Base-by-base conservation (phyloP, 2,797 vertebrate genomes). In the Enteromius fasciolatus region DNA sequence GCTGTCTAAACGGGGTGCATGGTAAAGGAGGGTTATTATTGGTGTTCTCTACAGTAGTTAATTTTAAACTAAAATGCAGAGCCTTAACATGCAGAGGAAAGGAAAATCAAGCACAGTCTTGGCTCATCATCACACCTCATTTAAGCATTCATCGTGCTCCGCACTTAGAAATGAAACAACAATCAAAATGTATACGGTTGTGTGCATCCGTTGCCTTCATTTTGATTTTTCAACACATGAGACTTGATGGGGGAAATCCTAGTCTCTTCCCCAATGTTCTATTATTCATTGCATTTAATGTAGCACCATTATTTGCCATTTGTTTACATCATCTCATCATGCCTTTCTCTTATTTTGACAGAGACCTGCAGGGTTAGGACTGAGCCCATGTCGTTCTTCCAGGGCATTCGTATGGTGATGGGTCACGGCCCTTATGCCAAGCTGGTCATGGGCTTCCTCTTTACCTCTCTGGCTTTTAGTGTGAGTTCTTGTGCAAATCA, bases 381-480 rank as follows among this genome's bases (percentile, higher is more conserved):
- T 0, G 87, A 95, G 1, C 93, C 94, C 0, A 92, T 95, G 78
- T 91, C 95, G 70, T 99, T 97, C 92, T 90, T 94, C 84, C 94
- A 90, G 86, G 96, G 97, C 78, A 90, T 98, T 80, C 95, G 95
- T 83, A 86, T 97, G 89, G 96, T 99, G 78, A 95, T 97, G 96
- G 94, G 94, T 39, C 92, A 98, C 0, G 90, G 94, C 4, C 96
- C 98, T 0, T 99, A 99, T 31, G 81, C 97, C 87, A 98, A 95
- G 81, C 95, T 99, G 84, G 96, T 99, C 3, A 90, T 95, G 0
- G 97, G 94, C 86, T 99, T 99, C 90, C 96, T 99, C 87, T 99
- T 98, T 86, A 97, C 97, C 67, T 98, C 97, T 0, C 91, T 99
- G 89, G 97, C 95, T 83, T 99, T 99, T 89, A 98, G 98, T 97